phyloP scores from a whole-genome alignment of 2,797 vertebrate species.

The Darevskia nairensis region DNA sequence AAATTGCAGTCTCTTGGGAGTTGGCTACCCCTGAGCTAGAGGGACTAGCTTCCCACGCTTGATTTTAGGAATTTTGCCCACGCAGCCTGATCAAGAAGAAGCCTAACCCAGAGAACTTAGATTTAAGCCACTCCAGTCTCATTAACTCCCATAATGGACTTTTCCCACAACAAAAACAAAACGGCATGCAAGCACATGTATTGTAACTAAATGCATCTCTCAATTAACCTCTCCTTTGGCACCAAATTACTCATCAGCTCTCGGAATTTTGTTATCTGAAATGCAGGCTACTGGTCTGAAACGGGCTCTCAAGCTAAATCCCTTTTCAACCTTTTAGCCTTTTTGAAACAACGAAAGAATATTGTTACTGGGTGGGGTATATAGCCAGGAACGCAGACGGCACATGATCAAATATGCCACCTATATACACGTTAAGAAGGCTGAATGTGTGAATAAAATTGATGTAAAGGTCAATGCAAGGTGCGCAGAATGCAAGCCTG shows the following conservation, averaged over 20 bases:
- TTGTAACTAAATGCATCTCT: neutral
- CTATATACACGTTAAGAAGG: neutral
- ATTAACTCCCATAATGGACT: neutral
- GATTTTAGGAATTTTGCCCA: neutral
- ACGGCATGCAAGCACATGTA: neutral
- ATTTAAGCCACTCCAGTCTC: neutral
- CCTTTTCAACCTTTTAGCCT: neutral
- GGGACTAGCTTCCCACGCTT: too few relatives aligned
- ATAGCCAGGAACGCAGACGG: neutral
- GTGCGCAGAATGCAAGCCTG: neutral
- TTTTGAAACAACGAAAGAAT: neutral
- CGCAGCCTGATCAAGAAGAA: neutral
- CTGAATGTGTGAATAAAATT: too few relatives aligned
- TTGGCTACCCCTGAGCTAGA: too few relatives aligned
- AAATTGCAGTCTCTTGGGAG: too few relatives aligned
- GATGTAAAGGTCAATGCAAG: too few relatives aligned
- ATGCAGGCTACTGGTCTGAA: neutral
- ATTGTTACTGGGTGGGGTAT: neutral
- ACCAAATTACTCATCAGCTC: neutral
- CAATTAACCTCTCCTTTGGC: constrained; percentile 10
- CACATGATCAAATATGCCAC: neutral
- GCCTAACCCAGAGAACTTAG: neutral
- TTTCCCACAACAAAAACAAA: neutral
- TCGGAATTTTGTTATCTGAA: neutral
- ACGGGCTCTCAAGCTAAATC: neutral